Conservation (phyloP, 2,888 invertebrate species). For the Thera obeliscata region DNA sequence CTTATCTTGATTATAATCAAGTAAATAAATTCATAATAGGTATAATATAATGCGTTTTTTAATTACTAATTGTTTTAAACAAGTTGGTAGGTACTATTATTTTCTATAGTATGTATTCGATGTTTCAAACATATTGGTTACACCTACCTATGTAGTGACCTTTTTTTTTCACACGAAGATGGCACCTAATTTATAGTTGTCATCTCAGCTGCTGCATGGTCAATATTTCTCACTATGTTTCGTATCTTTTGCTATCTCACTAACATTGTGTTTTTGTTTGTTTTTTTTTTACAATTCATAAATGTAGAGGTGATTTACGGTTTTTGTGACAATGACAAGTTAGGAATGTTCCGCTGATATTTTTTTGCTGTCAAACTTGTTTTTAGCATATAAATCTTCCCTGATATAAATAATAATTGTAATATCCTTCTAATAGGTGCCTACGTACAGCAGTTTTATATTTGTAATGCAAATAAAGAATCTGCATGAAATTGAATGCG, state of each 20-base stretch:
- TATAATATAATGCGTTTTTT: too few relatives aligned
- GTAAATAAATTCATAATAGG: background rate
- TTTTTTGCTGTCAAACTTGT: background rate
- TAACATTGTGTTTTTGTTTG: conserved; percentile 35
- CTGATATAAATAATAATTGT: too few relatives aligned
- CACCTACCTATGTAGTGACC: background rate
- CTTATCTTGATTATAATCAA: background rate
- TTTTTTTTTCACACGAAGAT: conserved; percentile 22
- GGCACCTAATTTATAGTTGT: conserved; percentile 68
- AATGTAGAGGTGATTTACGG: conserved; percentile 36
- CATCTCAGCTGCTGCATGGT: conserved; percentile 52
- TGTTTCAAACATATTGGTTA: too few relatives aligned
- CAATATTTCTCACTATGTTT: conserved; percentile 62
- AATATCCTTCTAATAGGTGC: too few relatives aligned
- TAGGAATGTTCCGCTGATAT: conserved; percentile 6
- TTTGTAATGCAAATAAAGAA: background rate
- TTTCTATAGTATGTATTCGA: too few relatives aligned
- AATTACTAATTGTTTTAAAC: too few relatives aligned
- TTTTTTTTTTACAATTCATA: conserved; percentile 21
- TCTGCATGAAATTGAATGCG: background rate
- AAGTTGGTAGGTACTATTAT: background rate
- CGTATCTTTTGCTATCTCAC: conserved; percentile 47
- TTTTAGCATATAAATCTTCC: too few relatives aligned
- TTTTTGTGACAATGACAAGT: conserved; percentile 24
- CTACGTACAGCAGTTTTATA: too few relatives aligned